Conservation (phyloP, 2,797 vertebrate genomes). For the Semaprochilodus insignis region DNA sequence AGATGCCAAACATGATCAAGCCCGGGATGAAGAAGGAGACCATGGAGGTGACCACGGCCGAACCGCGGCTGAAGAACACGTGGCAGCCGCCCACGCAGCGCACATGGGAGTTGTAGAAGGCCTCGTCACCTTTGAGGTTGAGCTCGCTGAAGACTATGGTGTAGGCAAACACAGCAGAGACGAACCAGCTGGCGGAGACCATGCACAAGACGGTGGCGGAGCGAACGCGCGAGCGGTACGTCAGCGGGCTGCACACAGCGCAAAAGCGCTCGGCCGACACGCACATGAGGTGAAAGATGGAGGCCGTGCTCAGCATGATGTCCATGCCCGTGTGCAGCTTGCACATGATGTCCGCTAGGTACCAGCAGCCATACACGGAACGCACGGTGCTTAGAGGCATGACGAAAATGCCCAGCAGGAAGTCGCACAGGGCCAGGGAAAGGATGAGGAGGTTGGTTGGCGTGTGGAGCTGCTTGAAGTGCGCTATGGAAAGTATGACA, state of each 20-base stretch:
- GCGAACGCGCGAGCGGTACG: slow-evolving; percentile 38
- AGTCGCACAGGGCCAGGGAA: slow-evolving; percentile 71
- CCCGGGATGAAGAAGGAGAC: slow-evolving; percentile 57
- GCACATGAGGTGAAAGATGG: slow-evolving; percentile 75
- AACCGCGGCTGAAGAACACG: slow-evolving; percentile 48
- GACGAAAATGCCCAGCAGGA: slow-evolving; percentile 68
- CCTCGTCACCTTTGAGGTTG: slow-evolving; percentile 45
- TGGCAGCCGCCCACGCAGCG: slow-evolving; percentile 54
- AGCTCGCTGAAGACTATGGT: slow-evolving; percentile 40
- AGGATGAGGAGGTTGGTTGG: slow-evolving; percentile 74
- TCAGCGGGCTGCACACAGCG: slow-evolving; percentile 62
- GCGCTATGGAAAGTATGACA: slow-evolving; percentile 70
- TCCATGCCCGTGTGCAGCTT: slow-evolving; percentile 73
- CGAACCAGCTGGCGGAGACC: slow-evolving; percentile 49
- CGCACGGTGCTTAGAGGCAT: slow-evolving; percentile 68
- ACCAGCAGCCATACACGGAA: slow-evolving; percentile 74
- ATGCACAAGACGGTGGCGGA: slow-evolving; percentile 46
- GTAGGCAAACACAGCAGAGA: slow-evolving; percentile 33
- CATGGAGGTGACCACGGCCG: slow-evolving; percentile 39
- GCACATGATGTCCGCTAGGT: slow-evolving; percentile 70
- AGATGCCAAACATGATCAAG: slow-evolving; percentile 56
- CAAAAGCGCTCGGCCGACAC: slow-evolving; percentile 73
- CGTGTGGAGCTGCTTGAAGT: slow-evolving; percentile 75
- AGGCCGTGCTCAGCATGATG: slow-evolving; percentile 70
- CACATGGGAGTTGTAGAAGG: slow-evolving; percentile 25